Base-by-base conservation (phyloP, 2,797 vertebrate species). In the Pangasius sanitwongsei region DNA sequence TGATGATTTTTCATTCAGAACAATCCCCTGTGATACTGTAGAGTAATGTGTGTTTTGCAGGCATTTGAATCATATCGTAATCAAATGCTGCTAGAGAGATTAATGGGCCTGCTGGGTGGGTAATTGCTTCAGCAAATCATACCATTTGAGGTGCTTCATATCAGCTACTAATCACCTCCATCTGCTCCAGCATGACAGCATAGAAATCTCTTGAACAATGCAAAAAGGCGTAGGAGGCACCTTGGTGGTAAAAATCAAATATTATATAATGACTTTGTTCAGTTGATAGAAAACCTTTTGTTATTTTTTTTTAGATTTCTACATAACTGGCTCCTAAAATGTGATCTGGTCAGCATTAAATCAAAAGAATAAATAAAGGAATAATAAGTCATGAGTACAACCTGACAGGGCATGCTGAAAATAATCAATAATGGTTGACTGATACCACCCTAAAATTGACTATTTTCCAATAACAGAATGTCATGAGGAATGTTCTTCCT, bases 101-200 rank as follows among this genome's bases (percentile, higher is more conserved):
- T 72, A 86, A 89, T 90, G 77, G 74, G 61, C 41, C 63, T 87
- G 89, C 65, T 89, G 85, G 78, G 78, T 75, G 88, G 85, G 78
- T 75, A 86, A 87, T 87, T 89, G 85, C 85, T 55, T 89, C n/a
- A 31, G 77, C 50, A 65, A 81, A 59, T 77, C 86, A 75, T 85
- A 69, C 25, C 41, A 77, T 86, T 61, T 28, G 31, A 65, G 80
- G 69, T 83, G 34, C 69, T 85, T 86, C 70, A 87, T 74, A 87
- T 87, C 44, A 87, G 9, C 75, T 72, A 87, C 89, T 90, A 87
- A 87, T 90, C 86, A 48, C 74, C 74, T 90, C 82, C 83, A 85
- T 87, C 89, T 87, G 89, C 82, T 85, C 70, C 65, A 85, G 44
- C 80, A 78, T 69, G 61, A 59, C 86, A 69, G 82, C 81, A 50